Conservation (phyloP, 2,113 vertebrate species). For the Cyprinus carpio region DNA sequence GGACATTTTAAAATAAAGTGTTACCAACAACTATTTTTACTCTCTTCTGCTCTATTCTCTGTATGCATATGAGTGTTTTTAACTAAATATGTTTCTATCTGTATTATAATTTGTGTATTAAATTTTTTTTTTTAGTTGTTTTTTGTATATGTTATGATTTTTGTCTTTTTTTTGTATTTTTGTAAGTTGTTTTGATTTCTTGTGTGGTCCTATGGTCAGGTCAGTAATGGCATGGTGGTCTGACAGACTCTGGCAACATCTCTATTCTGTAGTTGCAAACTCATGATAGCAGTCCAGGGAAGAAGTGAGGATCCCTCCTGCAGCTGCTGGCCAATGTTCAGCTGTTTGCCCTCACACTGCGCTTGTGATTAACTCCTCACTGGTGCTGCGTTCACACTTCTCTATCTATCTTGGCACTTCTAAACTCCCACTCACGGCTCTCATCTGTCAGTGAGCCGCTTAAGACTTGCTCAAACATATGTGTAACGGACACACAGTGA, state of each 20-base stretch:
- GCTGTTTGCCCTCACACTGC: constrained; percentile 7
- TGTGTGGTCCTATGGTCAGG: not conserved
- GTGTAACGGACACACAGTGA: not conserved
- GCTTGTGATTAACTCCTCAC: constrained; percentile 32
- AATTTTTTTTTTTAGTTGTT: not conserved
- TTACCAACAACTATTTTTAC: too few relatives aligned
- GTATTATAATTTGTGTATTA: too few relatives aligned
- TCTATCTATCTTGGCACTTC: constrained; percentile 25
- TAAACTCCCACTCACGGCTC: constrained; percentile 6
- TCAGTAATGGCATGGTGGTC: not conserved
- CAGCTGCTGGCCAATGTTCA: constrained; percentile 1
- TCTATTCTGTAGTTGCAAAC: not conserved
- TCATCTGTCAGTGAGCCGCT: not conserved
- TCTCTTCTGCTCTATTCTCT: too few relatives aligned
- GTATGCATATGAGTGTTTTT: too few relatives aligned
- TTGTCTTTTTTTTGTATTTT: not conserved
- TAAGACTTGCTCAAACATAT: constrained; percentile 13
- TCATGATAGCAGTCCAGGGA: not conserved
- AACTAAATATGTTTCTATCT: too few relatives aligned
- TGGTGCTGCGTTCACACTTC: constrained; percentile 21
- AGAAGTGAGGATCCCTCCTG: not conserved
- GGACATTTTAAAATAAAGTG: too few relatives aligned
- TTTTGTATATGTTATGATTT: too few relatives aligned
- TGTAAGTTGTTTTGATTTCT: not conserved
- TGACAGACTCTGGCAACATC: not conserved